These are phyloP conservation scores for Thymallus thymallus DNA, from an alignment of 2,113 vertebrate genomes.

Conservation along the genomic window DNA sequence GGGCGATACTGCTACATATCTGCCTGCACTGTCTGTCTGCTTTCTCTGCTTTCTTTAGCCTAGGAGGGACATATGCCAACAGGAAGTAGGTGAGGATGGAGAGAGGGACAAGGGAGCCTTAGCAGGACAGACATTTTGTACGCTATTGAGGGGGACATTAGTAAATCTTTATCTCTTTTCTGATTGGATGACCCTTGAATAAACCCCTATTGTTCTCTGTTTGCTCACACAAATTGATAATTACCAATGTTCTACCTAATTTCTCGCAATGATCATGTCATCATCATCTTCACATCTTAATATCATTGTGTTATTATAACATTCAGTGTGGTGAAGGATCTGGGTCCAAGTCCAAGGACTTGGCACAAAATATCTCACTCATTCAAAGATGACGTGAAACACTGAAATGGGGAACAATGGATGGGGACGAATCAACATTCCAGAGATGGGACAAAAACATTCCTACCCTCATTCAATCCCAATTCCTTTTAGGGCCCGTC, in stretches of 20 bases:
- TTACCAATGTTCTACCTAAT: too few species aligned
- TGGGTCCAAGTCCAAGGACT: conserved; percentile 30
- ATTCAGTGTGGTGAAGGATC: background rate
- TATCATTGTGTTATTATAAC: too few species aligned
- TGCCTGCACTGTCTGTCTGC: conserved; percentile 41
- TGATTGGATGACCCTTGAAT: background rate
- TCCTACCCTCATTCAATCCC: background rate
- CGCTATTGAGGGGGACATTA: conserved; percentile 54
- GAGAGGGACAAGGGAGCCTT: conserved; percentile 9
- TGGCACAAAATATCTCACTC: background rate
- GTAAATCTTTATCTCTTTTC: background rate
- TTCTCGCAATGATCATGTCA: too few species aligned
- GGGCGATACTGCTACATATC: conserved; percentile 51
- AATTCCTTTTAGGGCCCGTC: too few species aligned
- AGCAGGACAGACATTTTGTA: conserved; percentile 63
- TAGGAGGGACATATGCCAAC: conserved; percentile 69
- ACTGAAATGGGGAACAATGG: conserved; percentile 15
- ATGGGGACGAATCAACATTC: conserved; percentile 8
- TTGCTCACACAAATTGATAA: too few species aligned
- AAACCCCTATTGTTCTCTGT: too few species aligned
- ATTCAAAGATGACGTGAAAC: too few species aligned
- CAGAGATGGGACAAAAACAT: conserved; percentile 45
- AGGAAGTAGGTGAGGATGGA: conserved; percentile 51
- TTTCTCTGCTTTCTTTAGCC: conserved; percentile 44
- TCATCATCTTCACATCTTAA: too few species aligned